Evolutionary conservation across 1,140 invertebrate genomes (phyloP).

Genomic region (Tribolium castaneum): DNA sequence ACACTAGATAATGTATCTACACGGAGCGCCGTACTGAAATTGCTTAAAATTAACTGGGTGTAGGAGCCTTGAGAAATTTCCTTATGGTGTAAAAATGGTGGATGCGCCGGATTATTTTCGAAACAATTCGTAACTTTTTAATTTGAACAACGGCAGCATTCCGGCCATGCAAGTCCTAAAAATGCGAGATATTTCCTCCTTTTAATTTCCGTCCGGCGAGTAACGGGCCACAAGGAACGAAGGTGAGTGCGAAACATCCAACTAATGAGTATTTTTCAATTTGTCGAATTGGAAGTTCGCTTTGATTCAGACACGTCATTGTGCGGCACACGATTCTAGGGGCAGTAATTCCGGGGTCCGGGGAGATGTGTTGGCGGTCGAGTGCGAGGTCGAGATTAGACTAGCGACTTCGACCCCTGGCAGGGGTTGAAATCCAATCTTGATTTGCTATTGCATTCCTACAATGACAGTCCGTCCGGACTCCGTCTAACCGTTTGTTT

Average conservation of each 20-base stretch:
- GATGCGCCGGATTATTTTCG: conserved; percentile 9
- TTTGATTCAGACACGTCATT: conserved; percentile 63
- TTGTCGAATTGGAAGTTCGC: conserved; percentile 61
- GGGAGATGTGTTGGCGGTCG: conserved; percentile 47
- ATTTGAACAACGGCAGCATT: conserved; percentile 11
- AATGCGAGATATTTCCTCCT: conserved; percentile 51
- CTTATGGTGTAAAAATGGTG: conserved; percentile 25
- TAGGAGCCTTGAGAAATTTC: too few relatives aligned
- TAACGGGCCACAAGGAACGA: conserved; percentile 43
- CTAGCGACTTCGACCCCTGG: conserved; percentile 60
- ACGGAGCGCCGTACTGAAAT: conserved; percentile 22
- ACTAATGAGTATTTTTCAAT: conserved; percentile 65
- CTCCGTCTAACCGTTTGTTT: conserved; percentile 56
- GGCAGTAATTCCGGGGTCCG: conserved; percentile 38
- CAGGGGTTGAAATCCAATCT: conserved; percentile 64
- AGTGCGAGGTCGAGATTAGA: conserved; percentile 64
- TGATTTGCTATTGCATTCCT: conserved; percentile 65
- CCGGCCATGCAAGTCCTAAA: conserved; percentile 38
- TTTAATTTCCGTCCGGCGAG: conserved; percentile 50
- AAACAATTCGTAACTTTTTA: neutral
- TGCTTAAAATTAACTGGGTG: conserved; percentile 24
- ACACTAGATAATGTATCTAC: conserved; percentile 43
- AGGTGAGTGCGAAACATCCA: conserved; percentile 62
- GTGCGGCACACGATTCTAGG: conserved; percentile 42
- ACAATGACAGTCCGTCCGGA: conserved; percentile 63